Evolutionary conservation across 2,113 vertebrate genomes (phyloP).

Genomic region (Kryptolebias marmoratus): DNA sequence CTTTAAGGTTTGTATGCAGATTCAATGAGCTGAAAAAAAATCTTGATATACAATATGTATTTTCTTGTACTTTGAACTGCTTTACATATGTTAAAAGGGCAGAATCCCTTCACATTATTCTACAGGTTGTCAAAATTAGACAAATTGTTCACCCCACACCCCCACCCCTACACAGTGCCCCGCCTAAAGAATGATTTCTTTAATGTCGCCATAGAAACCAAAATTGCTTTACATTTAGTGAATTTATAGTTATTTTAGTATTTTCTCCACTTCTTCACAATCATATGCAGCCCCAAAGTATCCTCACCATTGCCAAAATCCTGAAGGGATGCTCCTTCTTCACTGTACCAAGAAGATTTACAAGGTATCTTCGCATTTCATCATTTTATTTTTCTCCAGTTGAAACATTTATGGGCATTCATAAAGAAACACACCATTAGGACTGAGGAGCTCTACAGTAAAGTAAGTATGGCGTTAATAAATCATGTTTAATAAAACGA

Average conservation of each 20-base stretch:
- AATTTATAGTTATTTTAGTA: conserved; percentile 6
- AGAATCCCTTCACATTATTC: not conserved
- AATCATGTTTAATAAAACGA: conserved; percentile 77
- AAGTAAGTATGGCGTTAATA: conserved; percentile 72
- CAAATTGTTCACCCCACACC: too few relatives aligned
- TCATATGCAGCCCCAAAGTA: not conserved
- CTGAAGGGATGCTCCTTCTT: conserved; percentile 22
- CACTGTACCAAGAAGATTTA: conserved; percentile 72
- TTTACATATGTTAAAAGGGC: conserved; percentile 6
- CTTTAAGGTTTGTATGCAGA: not conserved
- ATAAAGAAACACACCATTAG: conserved; percentile 78
- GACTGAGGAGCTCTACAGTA: conserved; percentile 69
- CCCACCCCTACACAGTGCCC: too few relatives aligned
- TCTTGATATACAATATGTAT: not conserved
- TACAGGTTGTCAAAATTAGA: too few relatives aligned
- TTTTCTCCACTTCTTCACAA: not conserved
- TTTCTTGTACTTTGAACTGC: conserved; percentile 1
- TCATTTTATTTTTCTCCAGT: conserved; percentile 72
- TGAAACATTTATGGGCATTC: conserved; percentile 79
- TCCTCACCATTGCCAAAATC: conserved; percentile 15
- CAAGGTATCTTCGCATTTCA: conserved; percentile 68
- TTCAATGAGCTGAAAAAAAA: not conserved
- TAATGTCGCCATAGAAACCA: not conserved
- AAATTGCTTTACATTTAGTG: not conserved
- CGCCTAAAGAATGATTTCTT: not conserved